Conservation (phyloP, 2,113 vertebrate genomes). For the human region GRCh38 chr12:101220501-101221000, state of each 20-base stretch:
- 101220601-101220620: background rate
- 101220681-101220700: background rate
- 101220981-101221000: constrained; percentile 31
- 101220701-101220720: background rate
- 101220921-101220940: background rate
- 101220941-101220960: background rate
- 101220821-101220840: background rate
- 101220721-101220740: background rate
- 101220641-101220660: background rate
- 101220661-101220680: background rate
- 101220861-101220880: background rate
- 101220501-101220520: background rate
- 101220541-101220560: background rate
- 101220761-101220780: background rate
- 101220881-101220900: background rate
- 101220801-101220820: background rate
- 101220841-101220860: background rate
- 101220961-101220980: background rate
- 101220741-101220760: background rate
- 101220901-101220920: background rate
- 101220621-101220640: background rate
- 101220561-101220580: background rate
- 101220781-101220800: background rate
- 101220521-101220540: background rate
- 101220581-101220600: background rate